Base-by-base conservation (phyloP, 2,888 invertebrate genomes). In the Rosalia funebris region DNA sequence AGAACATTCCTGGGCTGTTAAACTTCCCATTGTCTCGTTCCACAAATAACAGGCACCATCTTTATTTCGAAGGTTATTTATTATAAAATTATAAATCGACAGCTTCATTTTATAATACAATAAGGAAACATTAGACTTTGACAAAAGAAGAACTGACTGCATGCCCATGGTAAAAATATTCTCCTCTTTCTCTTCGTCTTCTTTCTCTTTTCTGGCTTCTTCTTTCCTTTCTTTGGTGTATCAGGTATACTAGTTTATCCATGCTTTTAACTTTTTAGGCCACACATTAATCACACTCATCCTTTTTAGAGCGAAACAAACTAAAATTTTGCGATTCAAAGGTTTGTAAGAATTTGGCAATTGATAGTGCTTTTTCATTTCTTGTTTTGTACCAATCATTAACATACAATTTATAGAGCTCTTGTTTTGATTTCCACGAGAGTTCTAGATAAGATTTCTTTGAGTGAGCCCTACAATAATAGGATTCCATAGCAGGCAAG, bases 21-120 rank as follows among this genome's bases (percentile, higher is more conserved):
- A 15, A 17, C 16, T 41, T 9, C 45, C 55, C 32, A 34, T 47
- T 11, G 12, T 11, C 44, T 62, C 55, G 31, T 52, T 39, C 59
- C 57, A 62, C 12, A 65, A 10, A 34, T 52, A 64, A 36, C 58
- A 58, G 25, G 25, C 45, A 1, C 46, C 62, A 10, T 62, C 47
- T 17, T 39, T 19, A 4, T 39, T 11, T 19, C 47, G 5, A 10
- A 50, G 19, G 39, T 59, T 48, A 39, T 39, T 39, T 12, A 62
- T 12, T 15, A 56, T 53, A 50, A 61, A 57, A 47, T 62, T 65
- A 45, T 62, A 56, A 9, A 56, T 48, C 9, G 46, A 37, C 32
- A 62, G 44, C 53, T 62, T 65, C 20, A 39, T 57, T 55, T 57
- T 60, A 39, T 53, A 62, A 44, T 62, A 62, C 11, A 58, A 25